Percentiles rank a stretch among this genome's conserved stretches.
Conservation (phyloP, 2,113 vertebrate species). For the Clupea harengus region DNA sequence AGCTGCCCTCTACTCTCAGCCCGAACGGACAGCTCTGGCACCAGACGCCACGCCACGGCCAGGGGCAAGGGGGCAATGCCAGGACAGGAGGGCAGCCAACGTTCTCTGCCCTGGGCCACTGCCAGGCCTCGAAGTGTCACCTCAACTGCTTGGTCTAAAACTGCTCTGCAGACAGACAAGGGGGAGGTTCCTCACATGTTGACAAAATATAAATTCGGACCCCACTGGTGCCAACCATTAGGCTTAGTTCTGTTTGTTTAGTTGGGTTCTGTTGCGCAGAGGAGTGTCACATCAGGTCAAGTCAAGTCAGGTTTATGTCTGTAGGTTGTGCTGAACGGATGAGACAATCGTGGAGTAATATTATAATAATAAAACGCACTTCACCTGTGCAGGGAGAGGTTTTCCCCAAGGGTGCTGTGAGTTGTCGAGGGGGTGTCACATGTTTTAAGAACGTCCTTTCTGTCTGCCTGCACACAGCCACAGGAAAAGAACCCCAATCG, state of each 20-base stretch:
- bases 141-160: not conserved
- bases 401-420: not conserved
- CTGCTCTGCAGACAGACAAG: not conserved
- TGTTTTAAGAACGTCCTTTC: not conserved
- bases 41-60: not conserved
- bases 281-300: not conserved
- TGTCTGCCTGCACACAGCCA: not conserved
- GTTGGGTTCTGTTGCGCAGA: not conserved
- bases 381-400: not conserved
- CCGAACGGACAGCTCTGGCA: not conserved
- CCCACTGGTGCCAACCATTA: not conserved
- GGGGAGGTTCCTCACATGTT: not conserved
- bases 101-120: not conserved
- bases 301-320: not conserved
- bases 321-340: not conserved
- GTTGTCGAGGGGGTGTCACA: not conserved
- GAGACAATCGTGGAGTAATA: not conserved
- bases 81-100: conserved; percentile 16
- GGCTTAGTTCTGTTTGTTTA: not conserved
- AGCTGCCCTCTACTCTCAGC: not conserved
- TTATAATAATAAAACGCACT: not conserved
- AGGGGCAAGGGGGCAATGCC: not conserved
- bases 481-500: conserved; percentile 19
- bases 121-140: not conserved
- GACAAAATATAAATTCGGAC: not conserved